A percentile compares a stretch with the other conserved stretches of the same genome.
Evolutionary conservation across 2,797 vertebrate species (phyloP).

Genomic region (Spheniscus humboldti): DNA sequence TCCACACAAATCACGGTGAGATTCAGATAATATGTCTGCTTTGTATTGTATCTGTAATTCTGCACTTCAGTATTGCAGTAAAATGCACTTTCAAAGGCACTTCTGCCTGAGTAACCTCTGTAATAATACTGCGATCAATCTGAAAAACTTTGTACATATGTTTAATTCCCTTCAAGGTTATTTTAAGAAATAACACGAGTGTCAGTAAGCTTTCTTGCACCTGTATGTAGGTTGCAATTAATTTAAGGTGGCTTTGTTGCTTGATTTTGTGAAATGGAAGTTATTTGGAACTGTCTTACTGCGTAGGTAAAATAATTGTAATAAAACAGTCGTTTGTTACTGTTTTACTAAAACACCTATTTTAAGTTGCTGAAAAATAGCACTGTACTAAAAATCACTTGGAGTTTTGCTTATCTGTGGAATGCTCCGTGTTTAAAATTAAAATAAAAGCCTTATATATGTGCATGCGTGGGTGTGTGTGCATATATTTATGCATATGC

Average conservation of each 20-base stretch:
- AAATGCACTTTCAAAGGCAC: background rate
- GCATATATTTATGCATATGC: background rate
- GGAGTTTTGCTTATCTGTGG: background rate
- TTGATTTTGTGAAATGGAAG: conserved; percentile 3
- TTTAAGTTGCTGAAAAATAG: conserved; percentile 33
- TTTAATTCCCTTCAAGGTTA: background rate
- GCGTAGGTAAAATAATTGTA: background rate
- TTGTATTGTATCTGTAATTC: background rate
- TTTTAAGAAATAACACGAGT: background rate
- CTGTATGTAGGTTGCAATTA: background rate
- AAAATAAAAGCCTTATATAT: background rate
- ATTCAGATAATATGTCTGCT: background rate
- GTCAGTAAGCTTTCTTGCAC: background rate
- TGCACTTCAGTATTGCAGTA: background rate
- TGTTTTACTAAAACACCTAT: conserved; percentile 16
- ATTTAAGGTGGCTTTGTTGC: background rate
- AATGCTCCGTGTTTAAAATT: conserved; percentile 32
- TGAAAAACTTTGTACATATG: background rate
- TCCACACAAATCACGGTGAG: background rate
- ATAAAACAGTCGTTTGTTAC: background rate
- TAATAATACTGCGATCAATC: background rate
- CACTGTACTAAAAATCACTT: conserved; percentile 38
- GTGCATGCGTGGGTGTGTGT: background rate
- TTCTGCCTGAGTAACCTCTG: background rate
- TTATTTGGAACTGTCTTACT: background rate